A percentile compares a stretch with the other conserved stretches of the same genome.
These are phyloP conservation scores for Cotesia glomerata DNA, from an alignment of 1,140 invertebrate genomes.

Conservation along the genomic window DNA sequence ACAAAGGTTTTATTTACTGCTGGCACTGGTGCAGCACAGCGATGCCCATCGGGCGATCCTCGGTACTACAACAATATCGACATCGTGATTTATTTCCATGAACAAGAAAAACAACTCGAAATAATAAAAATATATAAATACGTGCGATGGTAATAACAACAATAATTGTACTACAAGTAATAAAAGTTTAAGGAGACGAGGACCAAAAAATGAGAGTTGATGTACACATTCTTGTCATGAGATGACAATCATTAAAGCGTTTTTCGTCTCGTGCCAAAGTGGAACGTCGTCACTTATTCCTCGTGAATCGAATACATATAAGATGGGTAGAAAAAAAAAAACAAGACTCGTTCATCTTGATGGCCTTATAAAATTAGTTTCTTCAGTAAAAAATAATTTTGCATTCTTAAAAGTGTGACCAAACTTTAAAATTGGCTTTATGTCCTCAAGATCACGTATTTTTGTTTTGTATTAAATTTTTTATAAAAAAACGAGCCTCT, in stretches of 20 bases:
- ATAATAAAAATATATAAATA: neutral
- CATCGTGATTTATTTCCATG: too few species aligned
- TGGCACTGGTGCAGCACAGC: neutral
- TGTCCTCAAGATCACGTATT: neutral
- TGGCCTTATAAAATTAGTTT: neutral
- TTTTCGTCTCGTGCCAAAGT: conserved; percentile 14
- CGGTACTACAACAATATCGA: too few species aligned
- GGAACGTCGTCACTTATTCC: conserved; percentile 21
- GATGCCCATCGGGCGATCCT: neutral
- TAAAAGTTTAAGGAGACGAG: too few species aligned
- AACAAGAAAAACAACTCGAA: neutral
- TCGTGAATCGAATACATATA: neutral
- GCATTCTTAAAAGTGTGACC: conserved; percentile 10
- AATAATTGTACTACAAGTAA: too few species aligned
- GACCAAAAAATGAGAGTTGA: neutral
- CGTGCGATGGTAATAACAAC: neutral
- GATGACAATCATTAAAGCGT: conserved; percentile 24
- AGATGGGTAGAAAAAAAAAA: neutral
- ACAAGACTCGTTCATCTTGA: too few species aligned
- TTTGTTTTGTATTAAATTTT: too few species aligned
- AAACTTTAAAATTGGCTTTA: neutral
- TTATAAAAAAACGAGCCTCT: too few species aligned
- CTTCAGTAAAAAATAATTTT: neutral
- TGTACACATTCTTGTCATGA: conserved; percentile 11
- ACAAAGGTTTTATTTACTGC: neutral